These are phyloP conservation scores for Mythimna albipuncta DNA, from an alignment of 2,888 invertebrate genomes.

Conservation along the genomic window DNA sequence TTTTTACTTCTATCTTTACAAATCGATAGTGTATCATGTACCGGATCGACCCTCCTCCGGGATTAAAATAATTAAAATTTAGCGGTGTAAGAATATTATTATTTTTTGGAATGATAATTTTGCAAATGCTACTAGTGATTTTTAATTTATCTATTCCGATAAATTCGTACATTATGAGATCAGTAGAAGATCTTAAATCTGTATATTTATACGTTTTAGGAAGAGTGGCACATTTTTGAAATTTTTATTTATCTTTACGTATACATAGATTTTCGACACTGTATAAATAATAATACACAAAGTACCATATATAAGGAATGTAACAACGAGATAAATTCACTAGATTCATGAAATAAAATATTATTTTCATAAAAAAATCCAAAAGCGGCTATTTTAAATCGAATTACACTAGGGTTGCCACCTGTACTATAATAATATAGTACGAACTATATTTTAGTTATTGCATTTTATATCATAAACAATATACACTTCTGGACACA, in stretches of 20 bases:
- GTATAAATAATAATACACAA: background rate
- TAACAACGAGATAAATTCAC: conserved; percentile 17
- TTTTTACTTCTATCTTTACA: no score
- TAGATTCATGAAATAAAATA: background rate
- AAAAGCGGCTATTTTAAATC: background rate
- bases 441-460: no score
- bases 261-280: background rate
- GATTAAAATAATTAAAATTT: no score
- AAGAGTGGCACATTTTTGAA: conserved; percentile 35
- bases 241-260: background rate
- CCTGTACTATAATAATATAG: no score
- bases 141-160: conserved; percentile 1
- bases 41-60: no score
- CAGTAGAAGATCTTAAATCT: conserved; percentile 23
- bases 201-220: conserved; percentile 12
- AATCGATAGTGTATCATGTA: no score
- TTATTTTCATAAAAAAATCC: background rate
- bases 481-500: no score
- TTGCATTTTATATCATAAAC: no score
- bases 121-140: background rate
- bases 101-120: background rate
- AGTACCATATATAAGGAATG: conserved; percentile 21
- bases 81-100: no score
- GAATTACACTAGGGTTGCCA: conserved; percentile 1
- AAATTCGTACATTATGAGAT: conserved; percentile 32